Percentiles rank a stretch among this genome's conserved stretches.
phyloP scores from a whole-genome alignment of 2,797 vertebrate genomes.

The Falco columbarius region DNA sequence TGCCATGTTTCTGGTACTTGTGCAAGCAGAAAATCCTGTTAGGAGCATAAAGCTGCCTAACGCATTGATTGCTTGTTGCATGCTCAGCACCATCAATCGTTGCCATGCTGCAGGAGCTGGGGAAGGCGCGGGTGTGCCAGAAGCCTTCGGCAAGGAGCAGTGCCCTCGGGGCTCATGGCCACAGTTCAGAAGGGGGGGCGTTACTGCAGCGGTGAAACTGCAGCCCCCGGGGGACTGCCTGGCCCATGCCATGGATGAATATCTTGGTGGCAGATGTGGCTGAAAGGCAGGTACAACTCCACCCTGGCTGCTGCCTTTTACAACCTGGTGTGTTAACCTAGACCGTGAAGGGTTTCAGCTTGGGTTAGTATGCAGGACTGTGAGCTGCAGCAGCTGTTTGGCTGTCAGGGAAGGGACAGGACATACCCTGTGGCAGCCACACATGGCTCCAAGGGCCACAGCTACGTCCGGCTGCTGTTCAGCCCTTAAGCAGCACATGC shows the following conservation, averaged over 20 bases:
- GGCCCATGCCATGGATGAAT: rapidly evolving
- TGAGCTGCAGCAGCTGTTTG: background rate
- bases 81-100: background rate
- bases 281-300: background rate
- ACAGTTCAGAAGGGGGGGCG: rapidly evolving
- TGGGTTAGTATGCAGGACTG: background rate
- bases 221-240: rapidly evolving
- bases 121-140: background rate
- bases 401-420: background rate
- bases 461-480: background rate
- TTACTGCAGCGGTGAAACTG: background rate
- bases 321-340: background rate
- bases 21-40: conserved; percentile 16
- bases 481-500: rapidly evolving
- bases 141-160: rapidly evolving
- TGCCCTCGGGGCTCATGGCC: background rate
- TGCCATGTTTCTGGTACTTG: background rate
- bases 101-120: rapidly evolving
- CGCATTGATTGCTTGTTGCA: background rate
- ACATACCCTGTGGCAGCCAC: background rate
- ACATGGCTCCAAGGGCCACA: background rate
- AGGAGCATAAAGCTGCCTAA: background rate
- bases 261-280: background rate
- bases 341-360: background rate
- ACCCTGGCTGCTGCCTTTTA: rapidly evolving